These are phyloP conservation scores for Ophonus ardosiacus DNA, from an alignment of 2,888 invertebrate species.

Conservation along the genomic window DNA sequence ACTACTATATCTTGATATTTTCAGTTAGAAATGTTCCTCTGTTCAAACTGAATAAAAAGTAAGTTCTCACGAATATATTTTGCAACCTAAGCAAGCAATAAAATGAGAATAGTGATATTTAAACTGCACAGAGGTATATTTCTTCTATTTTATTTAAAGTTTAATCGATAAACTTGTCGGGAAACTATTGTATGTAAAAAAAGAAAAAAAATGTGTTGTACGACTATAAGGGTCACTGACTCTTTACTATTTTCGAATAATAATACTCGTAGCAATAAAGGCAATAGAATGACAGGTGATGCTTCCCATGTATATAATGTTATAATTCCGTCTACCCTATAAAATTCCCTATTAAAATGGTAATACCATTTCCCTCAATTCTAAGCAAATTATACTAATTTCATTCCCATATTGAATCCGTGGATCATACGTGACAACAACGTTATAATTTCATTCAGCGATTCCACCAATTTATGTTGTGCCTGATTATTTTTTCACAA, in stretches of 20 bases:
- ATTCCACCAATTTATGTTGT: slow-evolving; percentile 18
- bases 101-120: not conserved
- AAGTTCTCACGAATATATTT: too few relatives aligned
- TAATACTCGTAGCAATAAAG: not conserved
- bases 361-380: not conserved
- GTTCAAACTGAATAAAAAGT: too few relatives aligned
- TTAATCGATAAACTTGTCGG: not conserved
- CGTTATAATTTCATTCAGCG: not conserved
- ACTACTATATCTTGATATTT: too few relatives aligned
- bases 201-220: not conserved
- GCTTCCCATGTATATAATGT: not conserved
- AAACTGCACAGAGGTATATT: not conserved
- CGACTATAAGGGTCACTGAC: not conserved
- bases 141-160: not conserved
- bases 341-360: not conserved
- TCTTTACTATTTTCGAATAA: not conserved
- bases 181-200: not conserved
- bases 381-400: not conserved
- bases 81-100: too few relatives aligned
- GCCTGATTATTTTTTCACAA: slow-evolving; percentile 22
- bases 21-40: too few relatives aligned
- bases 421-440: not conserved
- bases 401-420: not conserved
- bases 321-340: not conserved
- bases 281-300: not conserved